Conservation (phyloP, 2,113 vertebrate genomes). For the Rhinoptilus africanus region DNA sequence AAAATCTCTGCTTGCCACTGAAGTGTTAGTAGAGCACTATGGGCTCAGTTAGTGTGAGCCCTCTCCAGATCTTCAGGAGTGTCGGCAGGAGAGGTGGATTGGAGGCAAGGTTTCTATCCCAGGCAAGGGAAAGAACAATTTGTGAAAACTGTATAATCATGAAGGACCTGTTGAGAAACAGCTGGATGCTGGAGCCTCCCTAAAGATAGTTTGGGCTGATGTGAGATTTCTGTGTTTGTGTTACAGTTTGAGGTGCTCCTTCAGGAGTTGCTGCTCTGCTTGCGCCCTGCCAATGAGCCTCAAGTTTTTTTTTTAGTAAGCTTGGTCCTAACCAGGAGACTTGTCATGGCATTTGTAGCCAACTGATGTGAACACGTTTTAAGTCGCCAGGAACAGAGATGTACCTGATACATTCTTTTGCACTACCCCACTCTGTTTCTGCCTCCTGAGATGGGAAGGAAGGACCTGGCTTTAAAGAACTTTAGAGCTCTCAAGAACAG, state of each 20-base stretch:
- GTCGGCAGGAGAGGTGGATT: not conserved
- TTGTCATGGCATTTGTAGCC: not conserved
- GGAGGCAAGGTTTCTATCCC: not conserved
- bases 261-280: not conserved
- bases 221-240: not conserved
- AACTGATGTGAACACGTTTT: not conserved
- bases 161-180: not conserved
- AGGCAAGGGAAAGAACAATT: not conserved
- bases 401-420: not conserved
- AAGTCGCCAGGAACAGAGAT: not conserved
- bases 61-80: not conserved
- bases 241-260: not conserved
- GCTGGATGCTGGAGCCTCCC: not conserved
- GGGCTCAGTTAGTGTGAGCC: not conserved
- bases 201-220: not conserved
- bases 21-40: not conserved
- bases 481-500: not conserved
- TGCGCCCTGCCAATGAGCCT: not conserved
- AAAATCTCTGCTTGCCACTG: not conserved
- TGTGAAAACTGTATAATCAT: not conserved
- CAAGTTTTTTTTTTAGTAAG: not conserved
- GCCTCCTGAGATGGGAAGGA: not conserved
- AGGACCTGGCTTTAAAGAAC: not conserved
- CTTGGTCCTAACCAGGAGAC: not conserved
- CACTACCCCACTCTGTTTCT: not conserved